Conservation (phyloP, 2,113 vertebrate species). For the Plecturocebus donacophilus region DNA sequence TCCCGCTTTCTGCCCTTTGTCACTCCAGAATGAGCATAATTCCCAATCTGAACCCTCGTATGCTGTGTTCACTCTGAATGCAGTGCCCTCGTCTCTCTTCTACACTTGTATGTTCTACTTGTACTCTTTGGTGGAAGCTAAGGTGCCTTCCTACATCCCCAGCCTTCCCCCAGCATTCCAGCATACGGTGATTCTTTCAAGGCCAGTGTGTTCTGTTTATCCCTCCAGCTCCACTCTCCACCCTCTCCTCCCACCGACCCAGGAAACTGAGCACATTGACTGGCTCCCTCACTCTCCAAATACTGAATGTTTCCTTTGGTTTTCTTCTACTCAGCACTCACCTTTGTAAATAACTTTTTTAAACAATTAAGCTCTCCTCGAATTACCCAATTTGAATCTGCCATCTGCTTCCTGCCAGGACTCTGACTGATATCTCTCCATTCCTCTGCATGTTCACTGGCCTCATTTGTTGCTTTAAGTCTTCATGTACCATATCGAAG, state of each 20-base stretch:
- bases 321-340: neutral
- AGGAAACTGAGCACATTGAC: neutral
- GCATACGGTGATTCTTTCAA: neutral
- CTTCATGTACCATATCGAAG: neutral
- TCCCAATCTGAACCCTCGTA: neutral
- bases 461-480: constrained; percentile 4
- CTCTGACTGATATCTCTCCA: neutral
- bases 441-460: neutral
- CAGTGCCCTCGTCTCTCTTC: neutral
- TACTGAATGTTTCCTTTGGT: neutral
- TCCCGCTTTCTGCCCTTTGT: too few species aligned
- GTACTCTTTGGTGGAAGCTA: neutral
- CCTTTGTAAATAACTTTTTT: neutral
- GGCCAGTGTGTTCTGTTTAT: neutral
- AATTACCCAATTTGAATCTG: neutral
- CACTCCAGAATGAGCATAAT: neutral
- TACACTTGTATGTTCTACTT: neutral
- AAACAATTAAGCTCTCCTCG: neutral
- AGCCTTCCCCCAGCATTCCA: neutral
- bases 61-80: neutral
- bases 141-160: neutral
- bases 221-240: neutral
- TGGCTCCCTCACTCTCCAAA: neutral
- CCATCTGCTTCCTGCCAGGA: neutral
- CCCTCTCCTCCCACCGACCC: too few species aligned